Evolutionary conservation across 2,888 invertebrate species (phyloP), one percentile per base, ranked within the genome.

Genomic region (Torymus aiolomorphi): DNA sequence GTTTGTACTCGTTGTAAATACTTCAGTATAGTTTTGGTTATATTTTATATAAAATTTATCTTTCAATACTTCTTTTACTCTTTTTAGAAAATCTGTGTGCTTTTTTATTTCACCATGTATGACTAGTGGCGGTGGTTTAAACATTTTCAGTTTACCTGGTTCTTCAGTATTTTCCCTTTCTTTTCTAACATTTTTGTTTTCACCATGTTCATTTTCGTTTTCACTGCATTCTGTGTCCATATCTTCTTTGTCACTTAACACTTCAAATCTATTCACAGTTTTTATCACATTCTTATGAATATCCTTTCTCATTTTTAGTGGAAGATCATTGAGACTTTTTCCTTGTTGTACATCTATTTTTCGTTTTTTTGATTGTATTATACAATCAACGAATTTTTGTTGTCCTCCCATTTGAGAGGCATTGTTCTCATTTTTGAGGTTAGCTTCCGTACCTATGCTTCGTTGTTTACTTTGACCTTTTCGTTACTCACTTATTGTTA

Each of bases 31-130:
- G n/a, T 16, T 16, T 13, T n/a, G 1, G n/a, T 57, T 57, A 57
- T 57, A 57, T 57, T 57, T 57, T 16, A 57, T n/a, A 57, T 57
- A 57, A 18, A 57, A 57, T 16, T 57, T 57, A 14, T 57, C n/a
- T 57, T 57, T 57, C 8, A 57, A 10, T n/a, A 57, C n/a, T n/a
- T n/a, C n/a, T 57, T 57, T 57, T 4, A 57, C n/a, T 57, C 2
- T 57, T 10, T 2, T 57, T 57, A 57, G n/a, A 57, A 57, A 57
- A 10, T 57, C 2, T 16, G 14, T 8, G 14, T 57, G 57, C 12
- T 57, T 8, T 16, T 57, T 13, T n/a, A 57, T 16, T 16, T 57
- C 57, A 10, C 16, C 57, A 18, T 57, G 57, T 57, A 57, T 57
- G 2, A 57, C 57, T 18, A 57, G 18, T 18, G 57, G 57, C 10